Evolutionary conservation across 1,140 invertebrate genomes (phyloP).

Genomic region (Aphidius gifuensis): DNA sequence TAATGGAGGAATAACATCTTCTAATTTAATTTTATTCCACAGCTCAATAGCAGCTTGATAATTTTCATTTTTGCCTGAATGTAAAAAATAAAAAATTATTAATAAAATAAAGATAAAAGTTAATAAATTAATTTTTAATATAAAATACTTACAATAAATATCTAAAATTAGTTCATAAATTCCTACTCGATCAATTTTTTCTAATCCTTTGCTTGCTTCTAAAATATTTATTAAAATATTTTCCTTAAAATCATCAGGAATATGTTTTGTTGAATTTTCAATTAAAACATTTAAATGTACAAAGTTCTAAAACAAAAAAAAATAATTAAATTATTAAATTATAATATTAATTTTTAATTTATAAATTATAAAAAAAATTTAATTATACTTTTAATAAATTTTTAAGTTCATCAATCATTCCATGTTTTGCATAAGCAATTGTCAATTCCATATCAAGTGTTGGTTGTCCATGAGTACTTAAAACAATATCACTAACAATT

Average conservation of each 20-base stretch:
- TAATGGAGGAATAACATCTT: conserved; percentile 43
- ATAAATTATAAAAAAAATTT: no score
- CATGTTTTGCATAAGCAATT: no score
- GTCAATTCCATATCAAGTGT: no score
- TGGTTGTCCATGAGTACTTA: no score
- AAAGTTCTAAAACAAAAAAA: no score
- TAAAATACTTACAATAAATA: conserved; percentile 53
- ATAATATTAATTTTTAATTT: no score
- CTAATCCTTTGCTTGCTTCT: conserved; percentile 40
- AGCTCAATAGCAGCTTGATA: conserved; percentile 45
- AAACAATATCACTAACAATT: not conserved
- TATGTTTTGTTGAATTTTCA: no score
- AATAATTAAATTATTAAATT: no score
- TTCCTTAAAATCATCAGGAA: no score
- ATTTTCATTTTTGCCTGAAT: conserved; percentile 53
- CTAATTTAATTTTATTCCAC: conserved; percentile 51
- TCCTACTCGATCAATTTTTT: conserved; percentile 39
- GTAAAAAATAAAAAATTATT: conserved; percentile 15
- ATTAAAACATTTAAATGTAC: no score
- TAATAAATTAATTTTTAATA: conserved; percentile 1
- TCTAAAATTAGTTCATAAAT: conserved; percentile 55
- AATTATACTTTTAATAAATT: no score
- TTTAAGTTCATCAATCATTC: no score
- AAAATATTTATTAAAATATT: conserved; percentile 21
- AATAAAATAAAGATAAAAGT: conserved; percentile 5